Base-by-base conservation (phyloP, 2,113 vertebrate species). In the Cettia cetti region DNA sequence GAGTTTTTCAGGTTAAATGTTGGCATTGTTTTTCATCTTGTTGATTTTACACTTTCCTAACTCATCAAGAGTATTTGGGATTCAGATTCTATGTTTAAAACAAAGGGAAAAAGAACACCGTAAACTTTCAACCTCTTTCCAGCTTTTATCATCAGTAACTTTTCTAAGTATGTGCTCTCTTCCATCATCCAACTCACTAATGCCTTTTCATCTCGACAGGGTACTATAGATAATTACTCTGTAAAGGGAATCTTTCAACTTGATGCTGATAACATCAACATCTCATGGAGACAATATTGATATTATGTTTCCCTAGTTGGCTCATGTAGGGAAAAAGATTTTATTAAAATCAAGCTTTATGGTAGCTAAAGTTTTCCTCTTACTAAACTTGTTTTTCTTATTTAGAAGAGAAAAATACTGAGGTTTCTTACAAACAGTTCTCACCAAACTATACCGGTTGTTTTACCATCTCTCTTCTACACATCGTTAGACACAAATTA, bases 401-500 rank as follows among this genome's bases (percentile, higher is more conserved):
- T 52, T 54, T 68, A 52, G 39, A 70, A 23, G 44, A 84, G 27
- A 91, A 87, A 82, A 21, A 81, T 71, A 35, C 0, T n/a, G 15
- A 71, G 35, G 5, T 68, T 91, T 91, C 78, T 79, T 70, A 90
- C 0, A 2, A 91, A 74, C 26, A 52, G 35, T 15, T 63, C 30
- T 66, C 14, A 24, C 71, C 65, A 91, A 94, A 76, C n/a, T 22
- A 82, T 11, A 53, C 8, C 9, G 45, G 28, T 33, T 85, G 24
- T n/a, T 77, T 23, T 71, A 74, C 31, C 50, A 23, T 61, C 49
- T 42, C 65, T 78, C 47, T 40, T 82, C 65, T 28, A 49, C 13
- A 9, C 68, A 92, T 59, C 21, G 13, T 78, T 84, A 84, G 77
- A 89, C 57, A 86, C 49, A 94, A 92, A 91, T 92, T 91, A 92